Evolutionary conservation across 2,113 vertebrate species (phyloP).

Genomic region (Chiloscyllium plagiosum): DNA sequence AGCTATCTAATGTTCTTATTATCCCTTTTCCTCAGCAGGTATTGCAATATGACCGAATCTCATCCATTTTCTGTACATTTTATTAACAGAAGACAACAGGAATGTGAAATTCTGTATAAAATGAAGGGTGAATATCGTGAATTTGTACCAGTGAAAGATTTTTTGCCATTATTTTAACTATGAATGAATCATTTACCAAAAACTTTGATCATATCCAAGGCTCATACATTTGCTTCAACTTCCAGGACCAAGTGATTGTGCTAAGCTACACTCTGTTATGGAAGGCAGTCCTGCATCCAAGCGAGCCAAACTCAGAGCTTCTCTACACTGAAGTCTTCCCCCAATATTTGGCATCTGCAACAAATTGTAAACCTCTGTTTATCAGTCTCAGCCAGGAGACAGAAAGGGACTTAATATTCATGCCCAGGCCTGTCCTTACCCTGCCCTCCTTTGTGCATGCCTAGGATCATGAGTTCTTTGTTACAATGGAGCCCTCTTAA

Average conservation of each 20-base stretch:
- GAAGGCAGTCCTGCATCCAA: constrained; percentile 18
- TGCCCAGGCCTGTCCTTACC: background rate
- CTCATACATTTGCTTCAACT: constrained; percentile 22
- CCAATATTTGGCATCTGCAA: background rate
- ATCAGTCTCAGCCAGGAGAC: background rate
- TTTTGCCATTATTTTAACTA: background rate
- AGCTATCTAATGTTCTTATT: background rate
- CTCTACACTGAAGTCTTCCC: background rate
- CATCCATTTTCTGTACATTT: constrained; percentile 29
- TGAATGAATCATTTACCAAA: constrained; percentile 34
- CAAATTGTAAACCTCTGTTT: background rate
- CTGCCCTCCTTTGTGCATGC: background rate
- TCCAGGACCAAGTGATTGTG: background rate
- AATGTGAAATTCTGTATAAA: constrained; percentile 34
- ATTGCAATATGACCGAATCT: background rate
- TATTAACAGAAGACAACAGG: constrained; percentile 35
- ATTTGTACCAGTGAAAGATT: background rate
- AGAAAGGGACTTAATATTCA: background rate
- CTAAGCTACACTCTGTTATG: background rate
- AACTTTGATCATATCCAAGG: constrained; percentile 24
- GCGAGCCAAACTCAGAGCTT: background rate
- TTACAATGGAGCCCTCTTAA: constrained; percentile 34
- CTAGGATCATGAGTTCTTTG: background rate
- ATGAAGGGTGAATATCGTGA: background rate
- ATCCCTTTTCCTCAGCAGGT: background rate